Base-by-base conservation (phyloP, 2,797 vertebrate genomes). In the Lateolabrax maculatus region DNA sequence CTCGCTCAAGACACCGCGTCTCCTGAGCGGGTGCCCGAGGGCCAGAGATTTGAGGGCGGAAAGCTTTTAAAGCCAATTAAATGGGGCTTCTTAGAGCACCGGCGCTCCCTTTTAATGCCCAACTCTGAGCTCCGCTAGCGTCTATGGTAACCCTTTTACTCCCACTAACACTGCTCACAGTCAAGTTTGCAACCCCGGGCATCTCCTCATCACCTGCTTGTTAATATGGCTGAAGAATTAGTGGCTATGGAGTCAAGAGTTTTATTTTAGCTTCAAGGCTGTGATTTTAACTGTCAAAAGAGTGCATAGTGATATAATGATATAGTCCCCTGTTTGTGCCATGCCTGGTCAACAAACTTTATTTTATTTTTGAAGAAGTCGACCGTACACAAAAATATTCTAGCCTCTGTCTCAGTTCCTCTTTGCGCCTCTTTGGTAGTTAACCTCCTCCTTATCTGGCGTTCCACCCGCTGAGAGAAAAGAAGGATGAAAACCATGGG, bases 1-100 rank as follows among this genome's bases (percentile, higher is more conserved):
- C 93, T 95, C 92, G 88, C 91, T 93, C 90, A 93, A 92, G 93
- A 95, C 94, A 87, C 89, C 77, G 80, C 71, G 87, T 92, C 93
- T 94, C 90, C 90, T 87, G 90, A 90, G 90, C 85, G 27, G 85
- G 90, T 77, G 94, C 94, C 95, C 84, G 75, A 91, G 90, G 95
- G 94, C 93, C 94, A 92, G 89, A 95, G 94, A 95, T 95, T 94
- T 95, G 91, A 94, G 92, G 94, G 93, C 88, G 90, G 94, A 95
- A 95, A 95, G 94, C 95, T 95, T 95, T 95, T 96, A 96, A 96
- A 95, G 92, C 95, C 95, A 95, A 95, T 95, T 96, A 96, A 96
- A 95, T 93, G 94, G 94, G 94, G 93, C 94, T 94, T 95, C 94
- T 95, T 94, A 95, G 90, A 94, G 91, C 87, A 84, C 88, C 78